Evolutionary conservation across 2,797 vertebrate species (phyloP), one percentile per base, ranked within the genome.

Genomic region (Brachyrhaphis roseni): DNA sequence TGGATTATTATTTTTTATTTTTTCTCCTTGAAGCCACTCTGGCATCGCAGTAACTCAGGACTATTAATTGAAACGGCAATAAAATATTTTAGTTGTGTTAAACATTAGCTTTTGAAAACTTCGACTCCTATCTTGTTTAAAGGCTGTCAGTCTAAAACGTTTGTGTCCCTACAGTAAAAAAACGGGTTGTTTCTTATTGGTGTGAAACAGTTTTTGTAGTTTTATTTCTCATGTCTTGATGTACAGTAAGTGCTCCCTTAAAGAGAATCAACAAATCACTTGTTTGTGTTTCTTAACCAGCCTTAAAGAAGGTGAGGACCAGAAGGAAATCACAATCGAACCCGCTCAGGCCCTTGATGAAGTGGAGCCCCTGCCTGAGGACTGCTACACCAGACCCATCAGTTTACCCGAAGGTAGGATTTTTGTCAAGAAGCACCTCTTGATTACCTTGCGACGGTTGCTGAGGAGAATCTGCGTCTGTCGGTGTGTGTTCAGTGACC

Each of bases 281-380:
- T 76, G 64, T 86, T 84, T 88, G 55, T 87, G 62, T 87, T 20
- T 68, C 47, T 76, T 83, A 15, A 77, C 82, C 75, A 99, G 98
- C 55, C 95, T 99, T 55, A 99, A 99, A 92, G 98, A 99, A 92
- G 98, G 97, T 34, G 98, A 99, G 82, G 98, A 99, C 90, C 97
- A 98, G 88, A 99, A 98, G 82, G 98, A 99, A 93, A 96, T 99
- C 88, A 97, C 94, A 94, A 98, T 99, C 7, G 98, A 99, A 78
- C 97, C 97, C 8, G 97, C 97, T 66, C 98, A 97, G 91, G 97
- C 98, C 16, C 92, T 98, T 12, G 98, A 99, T 88, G 98, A 99
- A 94, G 97, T 99, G 82, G 98, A 99, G 55, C 98, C 98, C 5
- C 95, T 99, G 10, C 97, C 98, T 82, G 98, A 99, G 75, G 98